Evolutionary conservation across 2,888 invertebrate genomes (phyloP).

Genomic region (Drosophila tanythrix): DNA sequence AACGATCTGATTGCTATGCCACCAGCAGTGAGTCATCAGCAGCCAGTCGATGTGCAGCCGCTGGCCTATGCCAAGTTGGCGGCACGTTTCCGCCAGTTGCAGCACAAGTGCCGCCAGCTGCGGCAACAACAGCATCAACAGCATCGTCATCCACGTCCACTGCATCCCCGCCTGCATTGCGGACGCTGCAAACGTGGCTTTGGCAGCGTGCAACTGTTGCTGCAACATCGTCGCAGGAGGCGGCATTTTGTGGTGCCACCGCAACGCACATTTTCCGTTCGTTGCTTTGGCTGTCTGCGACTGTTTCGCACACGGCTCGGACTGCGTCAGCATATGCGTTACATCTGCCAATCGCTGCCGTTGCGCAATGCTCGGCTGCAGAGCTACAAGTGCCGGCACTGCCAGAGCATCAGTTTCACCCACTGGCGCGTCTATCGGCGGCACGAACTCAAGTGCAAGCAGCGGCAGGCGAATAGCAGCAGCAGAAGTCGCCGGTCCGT

Average conservation of each 20-base stretch:
- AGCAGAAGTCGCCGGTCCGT: not conserved
- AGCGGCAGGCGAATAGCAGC: constrained; percentile 5
- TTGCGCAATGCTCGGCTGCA: constrained; percentile 62
- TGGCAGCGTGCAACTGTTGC: constrained; percentile 46
- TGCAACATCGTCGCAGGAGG: constrained; percentile 63
- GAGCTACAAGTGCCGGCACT: constrained; percentile 78
- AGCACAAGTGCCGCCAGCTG: constrained; percentile 58
- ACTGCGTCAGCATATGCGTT: constrained; percentile 82
- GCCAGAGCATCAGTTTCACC: constrained; percentile 73
- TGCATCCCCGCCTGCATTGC: constrained; percentile 44
- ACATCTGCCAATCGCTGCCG: constrained; percentile 78
- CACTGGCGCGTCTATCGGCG: constrained; percentile 81
- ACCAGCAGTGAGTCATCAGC: not conserved
- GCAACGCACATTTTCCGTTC: constrained; percentile 48
- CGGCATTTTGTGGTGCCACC: constrained; percentile 50
- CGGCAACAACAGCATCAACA: not conserved
- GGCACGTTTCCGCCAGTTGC: constrained; percentile 56
- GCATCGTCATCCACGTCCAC: not conserved
- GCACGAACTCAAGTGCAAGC: constrained; percentile 75
- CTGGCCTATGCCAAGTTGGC: constrained; percentile 58
- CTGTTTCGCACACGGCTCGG: constrained; percentile 78
- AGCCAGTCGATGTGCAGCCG: constrained; percentile 21
- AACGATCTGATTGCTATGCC: constrained; percentile 52
- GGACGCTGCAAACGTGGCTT: constrained; percentile 46
- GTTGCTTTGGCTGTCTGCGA: constrained; percentile 78